Base-by-base conservation (phyloP, 2,888 invertebrate species). In the Anarsia innoxiella region DNA sequence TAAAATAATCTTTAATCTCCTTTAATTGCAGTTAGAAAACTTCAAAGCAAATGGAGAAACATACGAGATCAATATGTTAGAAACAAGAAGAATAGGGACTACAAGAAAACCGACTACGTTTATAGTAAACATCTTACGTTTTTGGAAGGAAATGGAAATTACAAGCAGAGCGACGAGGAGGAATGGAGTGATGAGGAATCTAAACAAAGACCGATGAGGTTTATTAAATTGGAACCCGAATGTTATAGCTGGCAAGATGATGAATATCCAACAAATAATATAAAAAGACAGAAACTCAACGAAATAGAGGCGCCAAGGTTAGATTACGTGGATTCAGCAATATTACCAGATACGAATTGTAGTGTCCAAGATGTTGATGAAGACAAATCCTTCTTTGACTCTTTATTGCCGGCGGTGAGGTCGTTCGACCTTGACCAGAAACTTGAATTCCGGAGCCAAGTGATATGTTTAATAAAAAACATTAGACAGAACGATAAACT, bases 11-110 rank as follows among this genome's bases (percentile, higher is more conserved):
- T n/a, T n/a, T n/a, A n/a, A n/a, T n/a, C n/a, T n/a, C n/a, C n/a
- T n/a, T n/a, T n/a, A n/a, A n/a, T n/a, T n/a, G 4, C 5, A 32
- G 32, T 13, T 13, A 14, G 23, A 13, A 32, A 32, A 4, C 54
- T 79, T 2, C 59, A 73, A 40, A 56, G 61, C 51, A 79, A 78
- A 66, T 79, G 80, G 80, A 66, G 80, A n/a, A 78, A 78, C 52
- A 67, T 79, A 30, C 57, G 77, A n/a, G 80, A 79, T 44, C 69
- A 75, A 1, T 79, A 66, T 54, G 79, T 77, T 12, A 61, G 79
- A n/a, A 58, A 68, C 43, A 39, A 59, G 3, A 70, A 64, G 41
- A 51, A 58, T 13, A 58, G 56, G 15, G 59, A 57, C 35, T 56
- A 51, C 9, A 34, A 42, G 12, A 69, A 66, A 45, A 60, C 55